Conservation (phyloP, 2,797 vertebrate species). For the Sebastes cheni region DNA sequence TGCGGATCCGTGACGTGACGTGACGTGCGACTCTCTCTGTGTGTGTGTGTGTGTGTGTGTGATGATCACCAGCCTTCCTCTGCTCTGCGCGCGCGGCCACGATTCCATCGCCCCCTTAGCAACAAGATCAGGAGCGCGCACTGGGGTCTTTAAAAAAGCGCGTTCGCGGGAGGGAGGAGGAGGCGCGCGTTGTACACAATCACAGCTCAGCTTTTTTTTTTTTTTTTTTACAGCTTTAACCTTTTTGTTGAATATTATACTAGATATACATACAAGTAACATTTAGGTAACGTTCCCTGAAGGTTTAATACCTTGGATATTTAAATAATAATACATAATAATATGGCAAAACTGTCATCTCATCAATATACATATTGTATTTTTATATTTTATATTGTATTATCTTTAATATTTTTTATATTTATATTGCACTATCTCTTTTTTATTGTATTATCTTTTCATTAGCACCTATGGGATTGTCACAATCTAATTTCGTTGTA, state of each 20-base stretch:
- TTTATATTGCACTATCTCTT: too few species aligned
- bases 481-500: too few species aligned
- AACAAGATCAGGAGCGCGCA: slow-evolving; percentile 78
- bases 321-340: too few species aligned
- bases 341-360: too few species aligned
- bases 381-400: too few species aligned
- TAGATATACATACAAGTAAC: not conserved
- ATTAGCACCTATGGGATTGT: too few species aligned
- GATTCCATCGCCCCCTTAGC: slow-evolving; percentile 79
- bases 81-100: slow-evolving; percentile 77
- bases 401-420: too few species aligned
- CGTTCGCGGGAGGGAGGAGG: slow-evolving; percentile 16
- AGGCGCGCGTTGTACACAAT: not conserved
- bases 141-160: slow-evolving; percentile 45
- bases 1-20: slow-evolving; percentile 86
- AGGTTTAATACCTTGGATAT: too few species aligned
- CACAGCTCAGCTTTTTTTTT: not conserved
- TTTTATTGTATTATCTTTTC: too few species aligned
- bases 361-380: too few species aligned
- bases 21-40: slow-evolving; percentile 73
- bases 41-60: not conserved
- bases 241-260: not conserved
- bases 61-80: slow-evolving; percentile 58
- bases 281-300: not conserved
- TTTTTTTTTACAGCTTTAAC: not conserved